Percentiles rank a stretch among this genome's conserved stretches.
Evolutionary conservation across 2,888 invertebrate species (phyloP).

Genomic region (Eristalis intricaria): DNA sequence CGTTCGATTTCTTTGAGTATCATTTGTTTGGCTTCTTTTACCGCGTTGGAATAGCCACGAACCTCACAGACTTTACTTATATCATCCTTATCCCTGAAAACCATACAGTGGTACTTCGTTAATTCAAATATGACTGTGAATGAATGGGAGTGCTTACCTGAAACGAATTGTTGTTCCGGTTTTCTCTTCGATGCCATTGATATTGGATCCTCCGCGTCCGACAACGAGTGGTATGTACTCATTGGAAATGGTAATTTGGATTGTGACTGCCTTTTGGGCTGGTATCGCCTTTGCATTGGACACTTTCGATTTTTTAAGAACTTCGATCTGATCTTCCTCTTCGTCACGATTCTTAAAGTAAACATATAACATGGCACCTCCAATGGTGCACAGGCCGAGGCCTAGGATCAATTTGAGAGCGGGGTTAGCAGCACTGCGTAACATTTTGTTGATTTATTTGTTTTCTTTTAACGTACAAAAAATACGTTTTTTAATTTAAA

Average conservation of each 20-base stretch:
- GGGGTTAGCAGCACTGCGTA: slow-evolving; percentile 77
- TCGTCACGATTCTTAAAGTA: slow-evolving; percentile 86
- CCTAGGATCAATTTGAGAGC: slow-evolving; percentile 85
- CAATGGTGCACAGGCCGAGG: slow-evolving; percentile 86
- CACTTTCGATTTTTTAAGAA: slow-evolving; percentile 16
- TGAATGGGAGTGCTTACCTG: slow-evolving; percentile 74
- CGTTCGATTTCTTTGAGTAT: slow-evolving; percentile 87
- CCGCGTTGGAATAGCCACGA: slow-evolving; percentile 85
- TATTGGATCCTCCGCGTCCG: slow-evolving; percentile 89
- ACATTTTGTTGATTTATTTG: slow-evolving; percentile 74
- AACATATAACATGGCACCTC: slow-evolving; percentile 87
- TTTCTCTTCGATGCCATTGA: slow-evolving; percentile 88
- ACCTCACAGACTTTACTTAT: slow-evolving; percentile 86
- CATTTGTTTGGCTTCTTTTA: slow-evolving; percentile 87
- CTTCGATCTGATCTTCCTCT: slow-evolving; percentile 76
- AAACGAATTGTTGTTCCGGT: slow-evolving; percentile 85
- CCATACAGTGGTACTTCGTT: not conserved
- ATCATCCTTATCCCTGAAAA: slow-evolving; percentile 83
- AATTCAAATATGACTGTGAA: not conserved
- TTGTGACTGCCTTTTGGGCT: slow-evolving; percentile 81
- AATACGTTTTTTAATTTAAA: not conserved
- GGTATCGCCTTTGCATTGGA: slow-evolving; percentile 64
- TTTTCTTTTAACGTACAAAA: not conserved
- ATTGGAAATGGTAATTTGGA: slow-evolving; percentile 85
- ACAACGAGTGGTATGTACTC: slow-evolving; percentile 86